Base-by-base conservation (phyloP, 1,140 invertebrate species). In the Pristionchus pacificus region DNA sequence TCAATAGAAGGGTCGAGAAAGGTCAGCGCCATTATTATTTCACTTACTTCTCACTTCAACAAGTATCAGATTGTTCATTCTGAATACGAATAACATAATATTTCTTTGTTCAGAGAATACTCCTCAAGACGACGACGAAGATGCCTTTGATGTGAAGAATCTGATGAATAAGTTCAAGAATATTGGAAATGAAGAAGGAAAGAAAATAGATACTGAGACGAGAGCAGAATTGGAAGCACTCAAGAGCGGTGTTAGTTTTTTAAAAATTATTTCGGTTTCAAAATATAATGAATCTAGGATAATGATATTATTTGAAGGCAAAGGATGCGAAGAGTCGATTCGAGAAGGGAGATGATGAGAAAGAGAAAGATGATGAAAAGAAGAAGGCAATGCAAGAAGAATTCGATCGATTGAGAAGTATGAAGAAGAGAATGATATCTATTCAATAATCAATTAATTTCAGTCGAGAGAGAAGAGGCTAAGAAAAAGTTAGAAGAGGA, bases 81-180 rank as follows among this genome's bases (percentile, higher is more conserved):
- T n/a, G n/a, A n/a, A n/a, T n/a, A n/a, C n/a, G n/a, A n/a, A n/a
- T n/a, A n/a, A n/a, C n/a, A n/a, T n/a, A n/a, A n/a, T n/a, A n/a
- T n/a, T n/a, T n/a, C n/a, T n/a, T n/a, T n/a, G 31, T 70, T 66
- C 64, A 68, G 75, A 80, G 19, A 70, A 74, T 27, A 65, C 71
- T 25, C 65, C 67, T 29, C n/a, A n/a, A n/a, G n/a, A n/a, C n/a
- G 74, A 71, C 28, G 75, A 77, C 33, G 73, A 79, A 69, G 81
- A 78, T 31, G 81, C 70, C 14, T 83, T 79, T 68, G 81, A 83
- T 72, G 81, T 83, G 14, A 84, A 84, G 72, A 83, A 84, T 64
- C 59, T 83, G 55, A 84, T 83, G 82, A 84, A 84, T 73, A 83
- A 84, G 60, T 83, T 83, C 76, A 83, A 84, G 68, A 83, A 82